Percentiles rank a stretch among this genome's conserved stretches.
phyloP scores from a whole-genome alignment of 2,797 vertebrate species.

The Micrastur ruficollis region DNA sequence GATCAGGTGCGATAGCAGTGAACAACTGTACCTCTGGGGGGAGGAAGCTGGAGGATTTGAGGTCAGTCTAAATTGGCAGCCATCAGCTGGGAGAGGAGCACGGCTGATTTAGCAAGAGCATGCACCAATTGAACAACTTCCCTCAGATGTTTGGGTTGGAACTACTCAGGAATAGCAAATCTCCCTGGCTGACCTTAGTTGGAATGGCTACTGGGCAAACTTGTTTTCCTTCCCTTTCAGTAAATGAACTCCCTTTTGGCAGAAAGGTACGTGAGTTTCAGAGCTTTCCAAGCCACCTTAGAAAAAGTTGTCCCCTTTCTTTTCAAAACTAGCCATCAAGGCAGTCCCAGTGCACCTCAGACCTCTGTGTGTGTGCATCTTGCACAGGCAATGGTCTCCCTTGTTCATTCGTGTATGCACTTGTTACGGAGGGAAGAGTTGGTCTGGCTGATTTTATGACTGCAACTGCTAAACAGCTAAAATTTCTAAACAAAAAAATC shows the following conservation, averaged over 20 bases:
- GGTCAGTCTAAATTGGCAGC: neutral
- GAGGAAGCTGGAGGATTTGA: neutral
- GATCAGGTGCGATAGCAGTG: neutral
- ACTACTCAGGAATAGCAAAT: neutral
- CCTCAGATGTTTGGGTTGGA: neutral
- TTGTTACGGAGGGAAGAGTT: neutral
- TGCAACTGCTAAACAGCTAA: neutral
- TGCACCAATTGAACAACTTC: neutral
- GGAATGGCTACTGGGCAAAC: neutral
- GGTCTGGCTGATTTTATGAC: neutral
- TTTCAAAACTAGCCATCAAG: neutral
- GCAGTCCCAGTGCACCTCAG: rapidly evolving
- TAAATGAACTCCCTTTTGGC: neutral
- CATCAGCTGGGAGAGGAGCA: neutral
- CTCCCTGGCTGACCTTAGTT: neutral
- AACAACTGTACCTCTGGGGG: neutral
- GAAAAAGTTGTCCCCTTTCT: neutral
- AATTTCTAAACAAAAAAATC: conserved; percentile 8
- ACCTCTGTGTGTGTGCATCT: neutral
- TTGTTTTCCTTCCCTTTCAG: neutral
- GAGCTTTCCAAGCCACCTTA: neutral
- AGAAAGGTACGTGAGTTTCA: neutral
- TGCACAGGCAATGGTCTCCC: neutral
- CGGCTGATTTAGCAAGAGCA: neutral
- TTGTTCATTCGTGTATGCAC: neutral